Percentiles rank a stretch among this genome's conserved stretches.
These are phyloP conservation scores for Lycia hirtaria DNA, from an alignment of 2,888 invertebrate genomes.

Conservation along the genomic window DNA sequence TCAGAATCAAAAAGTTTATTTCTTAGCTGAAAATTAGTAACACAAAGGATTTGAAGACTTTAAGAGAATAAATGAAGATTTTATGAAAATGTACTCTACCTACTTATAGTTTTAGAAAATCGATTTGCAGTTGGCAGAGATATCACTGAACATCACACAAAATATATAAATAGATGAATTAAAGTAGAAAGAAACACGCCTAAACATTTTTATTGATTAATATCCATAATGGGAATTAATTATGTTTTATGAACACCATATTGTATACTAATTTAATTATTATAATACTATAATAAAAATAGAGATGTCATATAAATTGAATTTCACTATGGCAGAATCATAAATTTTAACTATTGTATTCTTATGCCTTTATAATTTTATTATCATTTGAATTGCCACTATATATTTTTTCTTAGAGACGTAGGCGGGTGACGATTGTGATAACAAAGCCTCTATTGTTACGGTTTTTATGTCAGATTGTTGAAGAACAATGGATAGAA, in stretches of 20 bases:
- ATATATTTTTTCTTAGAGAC: neutral
- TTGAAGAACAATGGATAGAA: constrained; percentile 12
- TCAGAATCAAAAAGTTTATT: no score
- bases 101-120: no score
- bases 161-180: no score
- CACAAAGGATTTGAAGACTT: no score
- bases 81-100: no score
- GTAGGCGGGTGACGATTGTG: neutral
- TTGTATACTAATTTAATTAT: neutral
- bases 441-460: constrained; percentile 10
- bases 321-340: neutral
- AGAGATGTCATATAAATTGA: neutral
- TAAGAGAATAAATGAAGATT: no score
- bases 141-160: no score
- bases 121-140: no score
- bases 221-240: neutral
- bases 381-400: neutral
- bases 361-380: constrained; percentile 9
- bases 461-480: constrained; percentile 12
- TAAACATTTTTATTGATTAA: no score
- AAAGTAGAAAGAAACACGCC: no score
- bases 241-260: neutral
- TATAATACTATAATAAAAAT: constrained; percentile 2
- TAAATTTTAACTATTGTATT: constrained; percentile 5
- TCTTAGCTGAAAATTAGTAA: no score